Conservation (phyloP, 2,797 vertebrate genomes). For the Loris lydekkerianus region DNA sequence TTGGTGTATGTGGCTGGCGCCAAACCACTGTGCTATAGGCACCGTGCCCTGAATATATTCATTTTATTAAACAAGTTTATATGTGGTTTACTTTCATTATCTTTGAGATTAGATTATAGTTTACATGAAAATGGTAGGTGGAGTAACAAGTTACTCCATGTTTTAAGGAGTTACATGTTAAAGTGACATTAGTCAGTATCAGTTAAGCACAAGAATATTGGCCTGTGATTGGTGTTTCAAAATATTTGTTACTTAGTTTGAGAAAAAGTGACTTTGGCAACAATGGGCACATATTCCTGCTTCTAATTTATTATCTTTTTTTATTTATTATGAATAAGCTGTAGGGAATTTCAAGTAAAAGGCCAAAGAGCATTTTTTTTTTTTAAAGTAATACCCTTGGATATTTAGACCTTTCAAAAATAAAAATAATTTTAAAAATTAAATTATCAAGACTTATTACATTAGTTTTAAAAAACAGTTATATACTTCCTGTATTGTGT, state of each 20-base stretch:
- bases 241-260: slow-evolving; percentile 47
- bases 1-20: too few species aligned
- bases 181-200: slow-evolving; percentile 6
- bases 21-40: too few species aligned
- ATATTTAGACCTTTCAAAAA: slow-evolving; percentile 83
- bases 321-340: slow-evolving; percentile 15
- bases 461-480: slow-evolving; percentile 65
- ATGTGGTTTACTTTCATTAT: slow-evolving; percentile 49
- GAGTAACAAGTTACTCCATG: background rate
- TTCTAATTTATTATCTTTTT: background rate
- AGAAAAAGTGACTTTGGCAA: background rate
- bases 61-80: slow-evolving; percentile 28
- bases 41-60: background rate
- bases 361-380: slow-evolving; percentile 51
- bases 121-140: slow-evolving; percentile 31
- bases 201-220: slow-evolving; percentile 27
- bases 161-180: slow-evolving; percentile 19
- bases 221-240: slow-evolving; percentile 52
- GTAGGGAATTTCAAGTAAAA: slow-evolving; percentile 66
- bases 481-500: background rate
- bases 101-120: slow-evolving; percentile 31
- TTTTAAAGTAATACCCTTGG: slow-evolving; percentile 19
- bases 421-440: slow-evolving; percentile 18
- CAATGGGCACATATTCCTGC: background rate
- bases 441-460: slow-evolving; percentile 7